These are phyloP conservation scores for Chrysolina oricalcia DNA, from an alignment of 2,888 invertebrate genomes.

Conservation along the genomic window DNA sequence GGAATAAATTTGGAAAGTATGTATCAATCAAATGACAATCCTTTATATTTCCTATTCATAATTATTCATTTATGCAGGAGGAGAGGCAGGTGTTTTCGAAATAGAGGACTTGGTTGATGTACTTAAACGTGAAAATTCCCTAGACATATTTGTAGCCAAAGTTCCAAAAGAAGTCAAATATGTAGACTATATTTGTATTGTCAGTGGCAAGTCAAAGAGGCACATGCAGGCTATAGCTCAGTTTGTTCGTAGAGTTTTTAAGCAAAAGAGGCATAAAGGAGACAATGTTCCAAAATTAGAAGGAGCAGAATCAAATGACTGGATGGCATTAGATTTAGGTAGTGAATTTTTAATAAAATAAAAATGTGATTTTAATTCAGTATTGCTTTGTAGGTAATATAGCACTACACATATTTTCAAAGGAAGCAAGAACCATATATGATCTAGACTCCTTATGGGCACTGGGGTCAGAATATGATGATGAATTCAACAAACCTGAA, in stretches of 20 bases:
- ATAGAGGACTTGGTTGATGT: slow-evolving; percentile 88
- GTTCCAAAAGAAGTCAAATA: slow-evolving; percentile 85
- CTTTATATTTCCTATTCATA: neutral
- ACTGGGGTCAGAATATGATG: slow-evolving; percentile 87
- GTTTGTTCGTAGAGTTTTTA: slow-evolving; percentile 84
- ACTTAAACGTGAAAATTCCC: slow-evolving; percentile 84
- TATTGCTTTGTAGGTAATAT: slow-evolving; percentile 84
- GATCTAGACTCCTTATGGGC: slow-evolving; percentile 95
- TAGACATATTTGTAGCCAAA: slow-evolving; percentile 86
- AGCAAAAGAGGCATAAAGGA: slow-evolving; percentile 77
- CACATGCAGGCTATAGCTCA: slow-evolving; percentile 85
- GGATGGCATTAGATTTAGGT: slow-evolving; percentile 95
- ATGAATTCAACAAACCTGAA: slow-evolving; percentile 77
- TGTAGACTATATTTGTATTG: slow-evolving; percentile 89
- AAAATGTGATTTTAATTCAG: neutral
- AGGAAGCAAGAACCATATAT: slow-evolving; percentile 80
- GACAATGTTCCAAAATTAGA: slow-evolving; percentile 86
- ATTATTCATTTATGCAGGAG: slow-evolving; percentile 77
- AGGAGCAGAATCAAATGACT: slow-evolving; percentile 83
- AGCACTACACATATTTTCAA: slow-evolving; percentile 89
- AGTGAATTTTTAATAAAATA: slow-evolving; percentile 47
- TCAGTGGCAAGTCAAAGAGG: slow-evolving; percentile 81
- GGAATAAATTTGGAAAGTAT: slow-evolving; percentile 78
- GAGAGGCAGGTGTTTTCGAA: slow-evolving; percentile 88
- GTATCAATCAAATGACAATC: neutral